A percentile compares a stretch with the other conserved stretches of the same genome.
Evolutionary conservation across 1,140 invertebrate genomes (phyloP).

Genomic region (Drosophila lacertosa): DNA sequence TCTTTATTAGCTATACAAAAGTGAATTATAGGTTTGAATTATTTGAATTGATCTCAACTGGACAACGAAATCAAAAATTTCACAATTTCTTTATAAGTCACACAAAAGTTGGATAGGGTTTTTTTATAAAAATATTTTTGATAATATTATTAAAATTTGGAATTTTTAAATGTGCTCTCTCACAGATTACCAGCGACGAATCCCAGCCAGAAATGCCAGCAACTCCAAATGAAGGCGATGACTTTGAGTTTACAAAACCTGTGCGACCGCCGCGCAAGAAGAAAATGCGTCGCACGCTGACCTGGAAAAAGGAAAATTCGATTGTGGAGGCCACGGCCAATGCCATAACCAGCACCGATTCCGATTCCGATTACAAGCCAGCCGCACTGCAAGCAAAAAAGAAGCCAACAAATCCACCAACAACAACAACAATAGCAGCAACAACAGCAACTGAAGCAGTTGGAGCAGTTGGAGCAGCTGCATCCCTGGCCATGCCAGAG

Average conservation of each 20-base stretch:
- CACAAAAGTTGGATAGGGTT: too few relatives aligned
- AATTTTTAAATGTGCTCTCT: neutral
- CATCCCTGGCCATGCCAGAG: conserved; percentile 31
- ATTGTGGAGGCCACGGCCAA: conserved; percentile 69
- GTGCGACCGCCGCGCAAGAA: conserved; percentile 75
- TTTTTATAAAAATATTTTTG: too few relatives aligned
- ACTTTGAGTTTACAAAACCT: conserved; percentile 66
- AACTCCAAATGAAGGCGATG: conserved; percentile 7
- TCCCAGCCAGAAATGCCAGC: conserved; percentile 61
- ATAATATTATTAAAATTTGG: too few relatives aligned
- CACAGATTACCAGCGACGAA: conserved; percentile 74
- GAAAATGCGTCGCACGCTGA: conserved; percentile 76
- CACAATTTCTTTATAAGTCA: too few relatives aligned
- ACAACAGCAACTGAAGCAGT: too few relatives aligned
- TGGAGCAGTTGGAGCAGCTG: neutral
- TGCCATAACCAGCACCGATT: conserved; percentile 66
- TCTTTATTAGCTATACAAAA: too few relatives aligned
- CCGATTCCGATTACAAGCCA: conserved; percentile 64
- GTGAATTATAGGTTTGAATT: too few relatives aligned
- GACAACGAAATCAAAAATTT: too few relatives aligned
- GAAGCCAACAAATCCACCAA: conserved; percentile 18
- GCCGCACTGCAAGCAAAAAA: conserved; percentile 36
- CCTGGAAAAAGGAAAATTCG: conserved; percentile 79
- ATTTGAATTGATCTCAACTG: too few relatives aligned
- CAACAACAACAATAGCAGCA: neutral